Conservation (phyloP, 2,888 invertebrate species). For the Sesamia inferens region DNA sequence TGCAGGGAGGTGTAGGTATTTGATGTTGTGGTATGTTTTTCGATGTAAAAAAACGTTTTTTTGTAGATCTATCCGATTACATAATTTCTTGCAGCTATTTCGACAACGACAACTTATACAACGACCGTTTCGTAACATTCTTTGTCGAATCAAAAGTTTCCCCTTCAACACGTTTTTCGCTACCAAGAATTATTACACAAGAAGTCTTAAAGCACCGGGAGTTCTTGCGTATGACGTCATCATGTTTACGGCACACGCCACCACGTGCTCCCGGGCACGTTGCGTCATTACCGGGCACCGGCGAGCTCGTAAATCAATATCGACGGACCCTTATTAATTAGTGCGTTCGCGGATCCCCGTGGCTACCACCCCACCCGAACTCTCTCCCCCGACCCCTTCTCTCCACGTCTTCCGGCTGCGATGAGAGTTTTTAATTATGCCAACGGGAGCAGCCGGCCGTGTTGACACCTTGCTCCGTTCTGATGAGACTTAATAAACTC, state of each 20-base stretch:
- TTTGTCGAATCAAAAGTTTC: slow-evolving; percentile 21
- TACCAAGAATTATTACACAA: slow-evolving; percentile 50
- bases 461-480: slow-evolving; percentile 79
- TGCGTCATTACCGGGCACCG: slow-evolving; percentile 64
- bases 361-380: slow-evolving; percentile 55
- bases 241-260: slow-evolving; percentile 60
- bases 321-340: slow-evolving; percentile 89
- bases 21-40: background rate
- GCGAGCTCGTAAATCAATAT: slow-evolving; percentile 89
- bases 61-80: background rate
- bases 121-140: slow-evolving; percentile 12
- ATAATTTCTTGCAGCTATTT: background rate
- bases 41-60: background rate
- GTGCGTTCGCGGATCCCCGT: slow-evolving; percentile 84
- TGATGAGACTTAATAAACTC: slow-evolving; percentile 71
- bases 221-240: slow-evolving; percentile 51
- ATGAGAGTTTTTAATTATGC: slow-evolving; percentile 88
- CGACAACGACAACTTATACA: too few species aligned
- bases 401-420: slow-evolving; percentile 68
- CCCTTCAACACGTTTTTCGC: slow-evolving; percentile 30
- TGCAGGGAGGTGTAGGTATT: background rate
- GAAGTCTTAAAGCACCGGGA: slow-evolving; percentile 31
- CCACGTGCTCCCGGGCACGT: slow-evolving; percentile 64
- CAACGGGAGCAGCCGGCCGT: slow-evolving; percentile 71
- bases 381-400: slow-evolving; percentile 48